Evolutionary conservation across 1,140 invertebrate species (phyloP), one percentile per base, ranked within the genome.

Genomic region (Aphis gossypii): DNA sequence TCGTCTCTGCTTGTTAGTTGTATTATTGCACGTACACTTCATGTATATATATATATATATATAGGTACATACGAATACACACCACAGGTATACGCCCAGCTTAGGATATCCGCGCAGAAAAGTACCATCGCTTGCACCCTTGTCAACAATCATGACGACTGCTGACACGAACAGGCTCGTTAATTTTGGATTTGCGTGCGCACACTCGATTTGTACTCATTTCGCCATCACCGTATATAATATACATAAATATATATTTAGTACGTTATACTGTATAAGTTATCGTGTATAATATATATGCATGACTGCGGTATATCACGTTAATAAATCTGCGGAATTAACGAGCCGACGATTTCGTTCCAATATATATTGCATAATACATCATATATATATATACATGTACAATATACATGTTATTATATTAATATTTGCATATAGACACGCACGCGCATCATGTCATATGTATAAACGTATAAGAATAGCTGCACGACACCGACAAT

Each of bases 151-250:
- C 68, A 84, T 76, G n/a, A 51, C 11, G 76, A 83, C 48, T 86
- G 82, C 92, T 93, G 92, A 93, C 92, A 84, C 82, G 92, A 93
- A 93, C 68, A 51, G 92, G 92, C 92, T 93, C 92, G 92, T 93
- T 93, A 93, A 93, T 86, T 86, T 86, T 2, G 82, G 91, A 92
- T 92, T 92, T 92, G 90, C 90, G 90, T 92, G 90, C 90, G 35
- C 11, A 9, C 48, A 35, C 44, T 44, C 76, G 35, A 84, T 92
- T 92, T 84, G 38, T 82, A 84, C 41, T 83, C 48, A 35, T 92
- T 92, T 54, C 76, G 2, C 56, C n/a, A 76, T 76, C 82, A 23
- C 46, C 30, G 60, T 18, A 25, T 38, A 44, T 9, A 44, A 84
- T 41, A 83, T 41, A 60, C 0, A 6, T 38, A 82, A 11, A 23